Conservation (phyloP, 1,140 invertebrate genomes). For the Subanguina moxae region DNA sequence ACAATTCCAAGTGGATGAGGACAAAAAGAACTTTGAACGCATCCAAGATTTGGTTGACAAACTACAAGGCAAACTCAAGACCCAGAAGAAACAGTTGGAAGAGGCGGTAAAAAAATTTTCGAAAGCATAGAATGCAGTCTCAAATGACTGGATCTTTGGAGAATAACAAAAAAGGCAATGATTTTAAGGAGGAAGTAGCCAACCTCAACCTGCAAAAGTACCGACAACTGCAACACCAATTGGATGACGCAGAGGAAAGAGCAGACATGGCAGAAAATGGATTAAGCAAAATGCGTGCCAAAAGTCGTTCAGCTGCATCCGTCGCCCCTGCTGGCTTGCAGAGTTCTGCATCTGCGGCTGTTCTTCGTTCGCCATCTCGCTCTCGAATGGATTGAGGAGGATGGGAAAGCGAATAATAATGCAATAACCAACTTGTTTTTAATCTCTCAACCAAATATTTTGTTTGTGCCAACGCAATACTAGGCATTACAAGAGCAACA, state of each 20-base stretch:
- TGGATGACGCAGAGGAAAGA: conserved; percentile 94
- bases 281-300: conserved; percentile 93
- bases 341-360: conserved; percentile 12
- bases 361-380: conserved; percentile 20
- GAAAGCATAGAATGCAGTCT: no score
- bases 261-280: conserved; percentile 92
- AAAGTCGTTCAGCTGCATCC: conserved; percentile 78
- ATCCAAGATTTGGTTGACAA: conserved; percentile 88
- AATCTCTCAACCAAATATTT: no score
- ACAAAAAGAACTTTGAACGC: conserved; percentile 59
- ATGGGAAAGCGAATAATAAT: background rate
- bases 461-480: no score
- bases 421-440: no score
- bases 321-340: conserved; percentile 47
- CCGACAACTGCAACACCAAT: conserved; percentile 82
- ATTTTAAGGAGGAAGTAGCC: conserved; percentile 72
- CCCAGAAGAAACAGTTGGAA: conserved; percentile 98
- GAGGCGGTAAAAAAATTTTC: conserved; percentile 69
- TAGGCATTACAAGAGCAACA: no score
- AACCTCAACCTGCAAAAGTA: conserved; percentile 97
- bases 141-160: no score
- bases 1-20: conserved; percentile 58
- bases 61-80: conserved; percentile 98
- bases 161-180: no score
- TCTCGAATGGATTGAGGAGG: conserved; percentile 9